phyloP scores from a whole-genome alignment of 1,140 invertebrate genomes.

The Wiebesia pumilae region DNA sequence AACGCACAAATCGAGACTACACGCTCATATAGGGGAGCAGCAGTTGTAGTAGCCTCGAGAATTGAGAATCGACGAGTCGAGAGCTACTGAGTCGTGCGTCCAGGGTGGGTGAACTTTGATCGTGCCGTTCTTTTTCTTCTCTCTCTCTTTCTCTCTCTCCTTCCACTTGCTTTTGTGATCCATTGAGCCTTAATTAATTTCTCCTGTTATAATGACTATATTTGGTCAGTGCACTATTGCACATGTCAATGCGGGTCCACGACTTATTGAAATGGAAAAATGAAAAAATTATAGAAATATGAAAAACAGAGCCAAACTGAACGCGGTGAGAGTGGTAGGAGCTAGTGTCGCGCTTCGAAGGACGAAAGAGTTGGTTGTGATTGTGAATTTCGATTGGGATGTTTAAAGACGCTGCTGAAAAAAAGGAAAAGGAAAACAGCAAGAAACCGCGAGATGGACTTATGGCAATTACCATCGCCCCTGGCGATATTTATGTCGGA shows the following conservation, averaged over 20 bases:
- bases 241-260: neutral
- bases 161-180: slow-evolving; percentile 41
- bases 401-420: neutral
- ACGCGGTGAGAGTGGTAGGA: neutral
- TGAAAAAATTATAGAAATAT: neutral
- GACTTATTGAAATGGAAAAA: slow-evolving; percentile 34
- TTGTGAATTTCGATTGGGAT: slow-evolving; percentile 25
- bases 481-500: slow-evolving; percentile 57
- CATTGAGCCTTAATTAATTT: slow-evolving; percentile 47
- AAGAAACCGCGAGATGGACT: slow-evolving; percentile 7
- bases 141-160: neutral
- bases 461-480: slow-evolving; percentile 57
- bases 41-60: slow-evolving; percentile 12
- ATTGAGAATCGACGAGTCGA: slow-evolving; percentile 15
- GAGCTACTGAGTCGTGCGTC: neutral
- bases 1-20: slow-evolving; percentile 47
- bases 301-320: neutral
- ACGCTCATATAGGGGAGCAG: neutral
- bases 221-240: slow-evolving; percentile 12
- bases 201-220: slow-evolving; percentile 33
- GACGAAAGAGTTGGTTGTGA: neutral
- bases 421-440: neutral
- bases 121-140: neutral
- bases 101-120: neutral
- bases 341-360: neutral